Evolutionary conservation across 2,888 invertebrate genomes (phyloP), one percentile per base, ranked within the genome.

Genomic region (Pimpla rufipes): DNA sequence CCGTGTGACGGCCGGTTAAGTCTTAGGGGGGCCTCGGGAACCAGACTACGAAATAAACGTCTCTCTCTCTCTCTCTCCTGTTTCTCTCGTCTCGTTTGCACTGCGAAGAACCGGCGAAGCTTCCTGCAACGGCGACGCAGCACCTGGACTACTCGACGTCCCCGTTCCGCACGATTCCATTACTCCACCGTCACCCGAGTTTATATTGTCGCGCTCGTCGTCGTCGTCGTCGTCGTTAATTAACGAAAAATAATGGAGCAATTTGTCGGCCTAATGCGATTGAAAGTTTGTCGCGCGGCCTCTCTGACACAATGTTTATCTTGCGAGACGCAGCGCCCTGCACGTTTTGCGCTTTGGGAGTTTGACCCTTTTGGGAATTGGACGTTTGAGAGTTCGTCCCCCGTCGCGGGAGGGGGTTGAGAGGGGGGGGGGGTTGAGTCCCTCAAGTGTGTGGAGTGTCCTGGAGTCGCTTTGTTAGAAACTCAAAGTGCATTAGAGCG

Each of bases 151-250:
- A 18, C 11, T 23, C 67, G n/a, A n/a, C n/a, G n/a, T n/a, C n/a
- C 16, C 18, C 52, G 35, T 66, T 59, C 35, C 47, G 40, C 47
- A 57, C 76, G 77, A 81, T 81, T 81, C 76, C 64, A 81, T 81
- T 81, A 73, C 13, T 62, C 77, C 57, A 77, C 71, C 50, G 21
- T 40, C 18, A 47, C 76, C 40, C 55, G 68, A 74, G 75, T 75
- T 55, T 57, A 35, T 73, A n/a, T n/a, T 67, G 57, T 35, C 67
- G 40, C n/a, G n/a, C n/a, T n/a, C n/a, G n/a, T n/a, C n/a, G n/a
- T n/a, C n/a, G n/a, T n/a, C n/a, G n/a, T n/a, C n/a, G n/a, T n/a
- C n/a, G n/a, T n/a, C 50, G 62, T 76, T 64, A 74, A 77, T 78
- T 67, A 13, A 29, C 10, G 67, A 62, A 52, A 73, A 68, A 68